Evolutionary conservation across 2,797 vertebrate genomes (phyloP), one percentile per base, ranked within the genome.

Genomic region (Phrynocephalus vlangalii): DNA sequence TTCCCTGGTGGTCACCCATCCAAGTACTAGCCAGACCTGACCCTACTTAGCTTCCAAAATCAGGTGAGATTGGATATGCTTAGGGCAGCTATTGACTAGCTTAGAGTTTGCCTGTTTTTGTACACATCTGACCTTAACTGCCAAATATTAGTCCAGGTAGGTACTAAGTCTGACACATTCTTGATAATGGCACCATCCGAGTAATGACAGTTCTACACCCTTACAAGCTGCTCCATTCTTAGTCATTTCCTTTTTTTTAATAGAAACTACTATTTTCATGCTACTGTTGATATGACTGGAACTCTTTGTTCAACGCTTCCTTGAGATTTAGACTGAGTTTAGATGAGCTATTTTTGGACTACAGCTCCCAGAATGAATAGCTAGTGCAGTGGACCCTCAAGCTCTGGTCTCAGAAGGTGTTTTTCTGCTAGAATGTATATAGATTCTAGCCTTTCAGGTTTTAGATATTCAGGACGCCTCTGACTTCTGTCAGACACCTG

Each of bases 51-150:
- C 38, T 44, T 5, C 38, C 38, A 44, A 44, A 44, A 44, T 44
- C 38, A 44, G 38, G 38, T 44, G 38, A 44, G 38, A 44, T 44
- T 44, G 38, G 38, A 44, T 60, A 60, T 18, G 18, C 60, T 63
- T 18, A 22, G 20, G 16, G 71, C 11, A 63, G 60, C 52, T 78
- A 88, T 9, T 85, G 85, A 90, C 84, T 89, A 33, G 18, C 60
- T 33, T 82, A 77, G 87, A 50, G 3, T 76, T 91, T 15, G 24
- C 71, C 76, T 91, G 33, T 79, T 2, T 85, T 92, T 82, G 86
- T 86, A 66, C 84, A 38, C 86, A 85, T 68, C 1, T 81, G 85
- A 72, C 15, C 92, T 11, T 26, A 30, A 3, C 10, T 73, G 86
- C 11, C 92, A 80, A 79, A 71, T 72, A 30, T 87, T 50, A 91